Evolutionary conservation across 1,140 invertebrate genomes (phyloP), one percentile per base, ranked within the genome.

Genomic region (Patella vulgata): DNA sequence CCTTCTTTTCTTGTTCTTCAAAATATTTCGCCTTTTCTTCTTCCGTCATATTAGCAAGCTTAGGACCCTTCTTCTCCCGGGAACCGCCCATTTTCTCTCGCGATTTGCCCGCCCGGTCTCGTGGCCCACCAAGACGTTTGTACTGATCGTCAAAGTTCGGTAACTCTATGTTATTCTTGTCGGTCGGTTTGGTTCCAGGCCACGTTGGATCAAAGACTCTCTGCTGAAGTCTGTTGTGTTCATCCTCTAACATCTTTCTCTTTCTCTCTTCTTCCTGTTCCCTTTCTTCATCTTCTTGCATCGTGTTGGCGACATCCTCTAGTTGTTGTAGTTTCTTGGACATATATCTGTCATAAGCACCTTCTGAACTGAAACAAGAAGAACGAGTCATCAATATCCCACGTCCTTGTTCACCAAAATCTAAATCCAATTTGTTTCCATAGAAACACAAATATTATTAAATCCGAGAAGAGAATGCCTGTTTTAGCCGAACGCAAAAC

Each of bases 31-130:
- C 46, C 44, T 65, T 71, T 64, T 80, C 78, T 52, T 77, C 75
- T 50, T 74, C 74, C 21, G 77, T 80, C 78, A 77, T 79, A 12
- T 71, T 69, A 3, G 65, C 61, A 47, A 80, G 47, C 42, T 70
- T 68, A 11, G 66, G 67, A 28, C 66, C 69, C 4, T 77, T 74
- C 14, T 71, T 61, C 14, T 66, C 73, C 11, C 68, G 75, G 3
- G 69, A 58, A 40, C 33, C 33, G 6, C 14, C 14, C 6, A 59
- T 56, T 19, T 52, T 40, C 6, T 14, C 51, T 6, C 47, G 53
- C 30, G 23, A 19, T 25, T 0, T 31, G 28, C 9, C 1, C 44
- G 21, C 5, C n/a, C 27, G 19, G 19, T 25, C 43, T 11, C 21
- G 27, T 12, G 36, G 21, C 12, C 23, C 46, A 4, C 23, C 33